Evolutionary conservation across 2,888 invertebrate species (phyloP), one percentile per base, ranked within the genome.

Genomic region (Clepsis dumicolana): DNA sequence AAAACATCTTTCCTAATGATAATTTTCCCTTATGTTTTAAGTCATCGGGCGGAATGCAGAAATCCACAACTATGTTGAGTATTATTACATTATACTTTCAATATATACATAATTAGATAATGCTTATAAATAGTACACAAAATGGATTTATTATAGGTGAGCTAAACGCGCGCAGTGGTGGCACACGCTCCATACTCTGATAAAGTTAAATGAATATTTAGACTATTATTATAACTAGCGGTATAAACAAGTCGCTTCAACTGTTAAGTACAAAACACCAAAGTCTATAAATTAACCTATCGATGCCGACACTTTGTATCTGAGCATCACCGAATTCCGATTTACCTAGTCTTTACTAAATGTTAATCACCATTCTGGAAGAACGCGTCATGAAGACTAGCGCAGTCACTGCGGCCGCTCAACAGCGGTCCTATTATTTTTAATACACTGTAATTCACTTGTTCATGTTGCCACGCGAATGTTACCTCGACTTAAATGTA

Each of bases 41-140:
- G 93, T 93, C 94, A 89, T 92, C 92, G 93, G 93, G 93, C 93
- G 94, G 94, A 94, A 94, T 94, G 94, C 94, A 92, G 91, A 93
- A 91, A 93, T 93, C 94, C 94, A 93, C 93, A 94, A 94, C 93
- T 92, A 93, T 89, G 92, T 92, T 92, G 92, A 93, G 91, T 93
- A 91, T 92, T 91, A 87, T 87, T 84, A 90, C 80, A 81, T 73
- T 72, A 74, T 71, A 75, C 74, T 70, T 79, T 90, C 91, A 89
- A 92, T 92, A 93, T 91, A 92, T 92, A 93, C 90, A 92, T 90
- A 92, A 89, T 89, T 91, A 91, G 85, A 90, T 86, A 72, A 88
- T 81, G 84, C 83, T 86, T 90, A 88, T 83, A 85, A 84, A 86
- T 83, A 88, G 82, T 87, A 87, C 89, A 88, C 85, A 86, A 87